Base-by-base conservation (phyloP, 2,113 vertebrate genomes). In the Anser brachyrhynchus region DNA sequence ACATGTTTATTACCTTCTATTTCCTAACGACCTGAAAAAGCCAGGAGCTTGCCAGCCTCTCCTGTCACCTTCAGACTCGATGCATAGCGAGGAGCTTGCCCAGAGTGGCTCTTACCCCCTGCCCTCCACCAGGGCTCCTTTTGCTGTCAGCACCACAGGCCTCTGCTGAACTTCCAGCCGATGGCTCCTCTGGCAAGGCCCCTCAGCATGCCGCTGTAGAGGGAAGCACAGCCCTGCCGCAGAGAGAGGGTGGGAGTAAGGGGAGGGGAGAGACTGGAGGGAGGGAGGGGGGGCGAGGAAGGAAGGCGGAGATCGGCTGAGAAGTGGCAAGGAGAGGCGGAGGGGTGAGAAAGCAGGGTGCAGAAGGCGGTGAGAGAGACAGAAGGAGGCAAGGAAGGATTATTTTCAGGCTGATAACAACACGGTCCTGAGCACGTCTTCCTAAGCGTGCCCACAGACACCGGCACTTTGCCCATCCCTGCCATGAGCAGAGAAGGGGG, bases 161-260 rank as follows among this genome's bases (percentile, higher is more conserved):
- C 79, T 65, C 46, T 0, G 1, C 79, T 95, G 91, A 43, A n/a
- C 90, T 91, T 95, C 93, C 77, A 83, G 3, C 78, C 93, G 93
- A 95, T 71, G 72, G 71, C 51, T 94, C 35, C 91, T 94, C 67
- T 88, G 81, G 90, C 75, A 82, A 71, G 75, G 86, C 41, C 37
- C 41, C 79, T 96, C 90, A 94, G 73, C 28, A 87, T 17, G 12
- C 70, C 80, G 49, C 83, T 55, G 93, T 41, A 89, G 90, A 61
- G 26, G 41, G 90, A 61, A 23, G 41, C 39, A 71, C 17, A 75
- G 82, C 58, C 90, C 69, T 2, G 1, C 70, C 80, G 81, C 70
- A 76, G 57, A 46, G 65, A 10, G 20, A 87, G 43, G 49, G 61
- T 22, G 71, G 92, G 77, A 89, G 89, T 66, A 95, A 96, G 96